phyloP scores from a whole-genome alignment of 2,797 vertebrate species.

The Orientallactaga sibirica region DNA sequence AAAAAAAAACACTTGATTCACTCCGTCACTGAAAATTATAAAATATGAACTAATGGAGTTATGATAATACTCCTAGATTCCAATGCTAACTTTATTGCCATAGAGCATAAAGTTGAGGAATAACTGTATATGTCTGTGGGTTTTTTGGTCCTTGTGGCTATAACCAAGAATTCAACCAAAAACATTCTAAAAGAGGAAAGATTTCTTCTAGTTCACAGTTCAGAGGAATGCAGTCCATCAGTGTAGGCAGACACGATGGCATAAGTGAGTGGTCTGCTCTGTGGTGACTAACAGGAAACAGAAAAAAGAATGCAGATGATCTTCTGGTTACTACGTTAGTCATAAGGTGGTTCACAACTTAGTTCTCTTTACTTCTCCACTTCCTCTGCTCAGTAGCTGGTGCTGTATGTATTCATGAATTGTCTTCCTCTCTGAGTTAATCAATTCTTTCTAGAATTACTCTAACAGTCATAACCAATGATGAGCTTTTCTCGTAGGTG shows the following conservation, averaged over 20 bases:
- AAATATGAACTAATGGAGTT: neutral
- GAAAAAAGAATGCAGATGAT: neutral
- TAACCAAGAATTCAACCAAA: too few relatives aligned
- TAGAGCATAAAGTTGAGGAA: neutral
- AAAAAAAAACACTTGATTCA: neutral
- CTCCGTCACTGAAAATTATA: neutral
- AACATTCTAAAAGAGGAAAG: too few relatives aligned
- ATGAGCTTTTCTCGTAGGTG: neutral
- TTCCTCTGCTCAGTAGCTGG: neutral
- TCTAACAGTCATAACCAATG: neutral
- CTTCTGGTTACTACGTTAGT: too few relatives aligned
- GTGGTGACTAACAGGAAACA: too few relatives aligned
- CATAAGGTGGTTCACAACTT: too few relatives aligned
- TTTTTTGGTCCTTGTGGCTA: neutral
- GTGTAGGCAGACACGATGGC: neutral
- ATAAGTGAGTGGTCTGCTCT: too few relatives aligned
- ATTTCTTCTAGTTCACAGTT: neutral
- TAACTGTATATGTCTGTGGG: neutral
- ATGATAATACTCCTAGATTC: neutral
- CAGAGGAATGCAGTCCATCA: neutral
- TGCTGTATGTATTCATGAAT: too few relatives aligned
- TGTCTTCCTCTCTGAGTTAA: neutral
- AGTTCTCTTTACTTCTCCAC: neutral
- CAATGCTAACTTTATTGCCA: neutral
- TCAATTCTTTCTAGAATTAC: neutral